phyloP scores from a whole-genome alignment of 2,113 vertebrate species.

The Leucosticte australis region DNA sequence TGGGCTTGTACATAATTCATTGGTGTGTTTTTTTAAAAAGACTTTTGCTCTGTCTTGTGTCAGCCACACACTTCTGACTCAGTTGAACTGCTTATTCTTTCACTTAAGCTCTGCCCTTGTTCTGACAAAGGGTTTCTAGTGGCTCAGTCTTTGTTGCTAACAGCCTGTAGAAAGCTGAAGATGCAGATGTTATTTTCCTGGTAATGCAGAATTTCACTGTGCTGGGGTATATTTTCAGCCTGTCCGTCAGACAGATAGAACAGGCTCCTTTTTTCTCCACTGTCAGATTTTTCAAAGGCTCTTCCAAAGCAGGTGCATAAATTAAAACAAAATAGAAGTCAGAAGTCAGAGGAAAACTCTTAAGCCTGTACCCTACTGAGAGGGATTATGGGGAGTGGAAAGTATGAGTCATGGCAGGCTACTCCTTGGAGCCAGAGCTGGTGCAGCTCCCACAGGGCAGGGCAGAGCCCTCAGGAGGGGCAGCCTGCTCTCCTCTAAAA shows the following conservation, averaged over 20 bases:
- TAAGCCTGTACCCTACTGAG: constrained; percentile 31
- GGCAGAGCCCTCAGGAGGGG: background rate
- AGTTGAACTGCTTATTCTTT: constrained; percentile 2
- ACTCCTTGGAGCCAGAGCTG: constrained; percentile 45
- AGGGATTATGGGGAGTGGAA: constrained; percentile 66
- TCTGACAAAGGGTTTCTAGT: constrained; percentile 25
- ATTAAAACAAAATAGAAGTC: constrained; percentile 54
- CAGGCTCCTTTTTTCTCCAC: background rate
- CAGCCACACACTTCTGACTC: background rate
- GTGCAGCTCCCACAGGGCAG: background rate
- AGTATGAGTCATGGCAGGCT: constrained; percentile 60
- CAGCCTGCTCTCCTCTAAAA: background rate
- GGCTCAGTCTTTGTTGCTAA: constrained; percentile 15
- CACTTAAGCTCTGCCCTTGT: background rate
- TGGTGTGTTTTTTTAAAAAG: background rate
- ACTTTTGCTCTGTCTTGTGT: constrained; percentile 13
- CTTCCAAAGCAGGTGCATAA: constrained; percentile 65
- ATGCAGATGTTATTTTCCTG: background rate
- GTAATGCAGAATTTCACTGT: background rate
- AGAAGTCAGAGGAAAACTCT: constrained; percentile 53
- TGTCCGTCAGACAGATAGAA: constrained; percentile 18
- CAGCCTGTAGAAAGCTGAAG: background rate
- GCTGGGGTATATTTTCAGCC: background rate
- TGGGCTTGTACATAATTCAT: background rate
- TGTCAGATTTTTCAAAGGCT: constrained; percentile 51